Conservation (phyloP, 2,113 vertebrate species). For the Thunnus thynnus region DNA sequence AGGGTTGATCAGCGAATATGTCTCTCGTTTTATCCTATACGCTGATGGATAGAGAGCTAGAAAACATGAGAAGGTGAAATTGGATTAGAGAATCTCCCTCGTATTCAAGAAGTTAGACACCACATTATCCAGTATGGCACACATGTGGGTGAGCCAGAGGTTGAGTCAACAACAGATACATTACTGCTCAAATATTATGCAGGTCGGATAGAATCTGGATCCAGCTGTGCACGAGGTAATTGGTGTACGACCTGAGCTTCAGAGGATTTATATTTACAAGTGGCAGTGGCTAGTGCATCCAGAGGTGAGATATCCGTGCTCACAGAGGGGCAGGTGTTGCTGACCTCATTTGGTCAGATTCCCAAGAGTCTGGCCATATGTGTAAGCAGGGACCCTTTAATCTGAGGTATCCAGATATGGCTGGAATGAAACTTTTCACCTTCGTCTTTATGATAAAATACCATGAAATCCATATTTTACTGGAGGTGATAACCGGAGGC, state of each 20-base stretch:
- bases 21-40: constrained; percentile 87
- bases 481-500: constrained; percentile 30
- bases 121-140: constrained; percentile 1
- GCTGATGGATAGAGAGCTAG: constrained; percentile 90
- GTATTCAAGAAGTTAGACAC: constrained; percentile 14
- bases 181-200: constrained; percentile 68
- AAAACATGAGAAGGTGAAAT: constrained; percentile 70
- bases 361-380: constrained; percentile 32
- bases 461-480: constrained; percentile 33
- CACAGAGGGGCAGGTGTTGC: constrained; percentile 9
- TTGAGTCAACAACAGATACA: constrained; percentile 55
- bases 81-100: constrained; percentile 40
- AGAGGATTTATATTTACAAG: constrained; percentile 35
- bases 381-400: constrained; percentile 7
- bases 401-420: constrained; percentile 12
- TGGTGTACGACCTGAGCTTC: constrained; percentile 43
- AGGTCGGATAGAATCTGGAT: constrained; percentile 31
- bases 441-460: constrained; percentile 39
- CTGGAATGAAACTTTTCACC: constrained; percentile 35
- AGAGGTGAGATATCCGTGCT: constrained; percentile 16
- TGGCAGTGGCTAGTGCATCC: neutral
- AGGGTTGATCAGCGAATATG: constrained; percentile 84
- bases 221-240: constrained; percentile 51
- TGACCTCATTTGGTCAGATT: constrained; percentile 38
- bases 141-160: constrained; percentile 44